A percentile compares a stretch with the other conserved stretches of the same genome.
These are phyloP conservation scores for Reticulitermes speratus DNA, from an alignment of 1,140 invertebrate species.

Conservation along the genomic window DNA sequence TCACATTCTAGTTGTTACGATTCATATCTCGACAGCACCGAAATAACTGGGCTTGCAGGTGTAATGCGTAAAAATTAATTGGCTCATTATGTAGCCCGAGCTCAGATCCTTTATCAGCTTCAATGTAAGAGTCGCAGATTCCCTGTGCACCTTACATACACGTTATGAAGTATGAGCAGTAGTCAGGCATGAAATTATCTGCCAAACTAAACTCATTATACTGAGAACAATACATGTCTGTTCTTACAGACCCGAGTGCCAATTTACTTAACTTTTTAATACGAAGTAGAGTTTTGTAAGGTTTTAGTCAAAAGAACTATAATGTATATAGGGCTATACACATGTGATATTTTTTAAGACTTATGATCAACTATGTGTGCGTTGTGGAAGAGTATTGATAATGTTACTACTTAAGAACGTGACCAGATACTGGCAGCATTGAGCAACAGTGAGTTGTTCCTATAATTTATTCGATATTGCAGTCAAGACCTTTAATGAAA, in stretches of 20 bases:
- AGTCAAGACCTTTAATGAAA: too few relatives aligned
- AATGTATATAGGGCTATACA: too few relatives aligned
- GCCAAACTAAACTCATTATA: not conserved
- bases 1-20: not conserved
- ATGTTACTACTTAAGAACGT: too few relatives aligned
- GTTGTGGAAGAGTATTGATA: too few relatives aligned
- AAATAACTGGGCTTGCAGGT: not conserved
- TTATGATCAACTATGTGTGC: too few relatives aligned
- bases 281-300: too few relatives aligned
- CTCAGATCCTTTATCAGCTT: not conserved
- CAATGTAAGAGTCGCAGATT: not conserved
- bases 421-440: too few relatives aligned
- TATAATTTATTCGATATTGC: too few relatives aligned
- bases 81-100: not conserved
- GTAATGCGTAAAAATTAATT: conserved; percentile 1
- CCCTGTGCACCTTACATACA: not conserved
- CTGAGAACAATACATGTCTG: not conserved
- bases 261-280: too few relatives aligned
- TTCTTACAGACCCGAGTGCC: not conserved
- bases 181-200: not conserved
- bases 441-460: too few relatives aligned
- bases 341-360: too few relatives aligned
- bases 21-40: not conserved
- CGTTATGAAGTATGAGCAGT: not conserved
- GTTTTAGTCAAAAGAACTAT: too few relatives aligned